Evolutionary conservation across 35 echinoderm and acorn worm species (phyloP).

Genomic region (Chiridota heheva): DNA sequence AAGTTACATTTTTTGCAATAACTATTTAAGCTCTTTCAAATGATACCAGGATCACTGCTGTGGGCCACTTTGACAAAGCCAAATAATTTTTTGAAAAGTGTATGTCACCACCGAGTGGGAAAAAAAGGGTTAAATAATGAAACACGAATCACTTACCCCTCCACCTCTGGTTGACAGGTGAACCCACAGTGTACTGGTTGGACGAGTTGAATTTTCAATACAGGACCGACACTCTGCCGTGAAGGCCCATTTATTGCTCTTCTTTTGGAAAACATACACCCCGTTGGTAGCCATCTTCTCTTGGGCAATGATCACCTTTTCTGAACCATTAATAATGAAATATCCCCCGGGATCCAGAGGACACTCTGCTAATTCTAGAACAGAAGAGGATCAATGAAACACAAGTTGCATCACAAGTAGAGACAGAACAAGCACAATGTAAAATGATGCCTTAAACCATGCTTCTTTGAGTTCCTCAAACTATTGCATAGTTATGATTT

Average conservation of each 20-base stretch:
- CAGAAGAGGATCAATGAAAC: constrained; percentile 4
- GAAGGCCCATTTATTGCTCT: constrained; percentile 94
- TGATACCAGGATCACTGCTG: no score
- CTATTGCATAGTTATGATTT: no score
- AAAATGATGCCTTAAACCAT: no score
- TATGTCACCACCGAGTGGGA: not conserved
- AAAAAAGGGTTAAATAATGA: not conserved
- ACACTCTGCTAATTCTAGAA: constrained; percentile 92
- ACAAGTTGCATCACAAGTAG: no score
- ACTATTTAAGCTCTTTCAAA: no score
- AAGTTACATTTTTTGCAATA: no score
- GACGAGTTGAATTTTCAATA: constrained; percentile 93
- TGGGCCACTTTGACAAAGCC: no score
- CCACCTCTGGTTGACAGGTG: constrained; percentile 95
- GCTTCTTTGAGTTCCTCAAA: no score
- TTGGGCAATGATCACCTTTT: constrained; percentile 96
- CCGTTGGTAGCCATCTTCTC: constrained; percentile 99
- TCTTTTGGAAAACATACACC: constrained; percentile 92
- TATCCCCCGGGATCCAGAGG: constrained; percentile 96
- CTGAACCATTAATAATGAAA: constrained; percentile 97
- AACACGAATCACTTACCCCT: constrained; percentile 43
- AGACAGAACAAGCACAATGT: no score
- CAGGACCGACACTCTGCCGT: constrained; percentile 95
- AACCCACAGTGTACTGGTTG: constrained; percentile 96
- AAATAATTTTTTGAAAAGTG: no score